Evolutionary conservation across 2,888 invertebrate genomes (phyloP).

Genomic region (Epirrhoe tristata): DNA sequence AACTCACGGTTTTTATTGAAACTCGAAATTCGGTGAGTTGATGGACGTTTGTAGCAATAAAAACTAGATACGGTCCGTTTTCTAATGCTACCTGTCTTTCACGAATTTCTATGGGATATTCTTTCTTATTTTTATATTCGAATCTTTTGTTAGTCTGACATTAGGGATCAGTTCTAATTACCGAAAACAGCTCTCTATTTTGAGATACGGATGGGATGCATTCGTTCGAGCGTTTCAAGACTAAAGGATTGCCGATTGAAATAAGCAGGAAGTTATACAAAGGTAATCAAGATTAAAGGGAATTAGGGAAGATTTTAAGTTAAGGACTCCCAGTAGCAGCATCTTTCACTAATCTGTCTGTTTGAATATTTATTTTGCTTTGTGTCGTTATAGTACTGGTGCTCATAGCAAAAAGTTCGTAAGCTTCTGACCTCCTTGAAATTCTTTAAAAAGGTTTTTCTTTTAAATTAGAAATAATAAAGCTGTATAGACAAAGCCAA

Average conservation of each 20-base stretch:
- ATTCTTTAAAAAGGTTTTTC: not conserved
- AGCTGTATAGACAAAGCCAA: not conserved
- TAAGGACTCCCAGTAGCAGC: slow-evolving; percentile 23
- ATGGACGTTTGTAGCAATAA: slow-evolving; percentile 33
- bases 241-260: slow-evolving; percentile 19
- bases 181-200: slow-evolving; percentile 32
- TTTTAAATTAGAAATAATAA: not conserved
- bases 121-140: slow-evolving; percentile 11
- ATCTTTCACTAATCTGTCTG: not conserved
- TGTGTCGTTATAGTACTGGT: not conserved
- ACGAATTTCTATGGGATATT: slow-evolving; percentile 4
- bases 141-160: slow-evolving; percentile 17
- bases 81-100: slow-evolving; percentile 34
- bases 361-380: not conserved
- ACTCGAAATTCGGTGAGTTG: slow-evolving; percentile 27
- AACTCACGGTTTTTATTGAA: slow-evolving; percentile 41
- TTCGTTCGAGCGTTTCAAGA: slow-evolving; percentile 16
- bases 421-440: not conserved
- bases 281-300: slow-evolving; percentile 28
- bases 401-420: not conserved
- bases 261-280: slow-evolving; percentile 32
- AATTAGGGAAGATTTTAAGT: not conserved
- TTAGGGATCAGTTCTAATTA: slow-evolving; percentile 35
- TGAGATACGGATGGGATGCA: not conserved
- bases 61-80: slow-evolving; percentile 29